Base-by-base conservation (phyloP, 2,888 invertebrate genomes). In the Phyllotreta cruciferae region DNA sequence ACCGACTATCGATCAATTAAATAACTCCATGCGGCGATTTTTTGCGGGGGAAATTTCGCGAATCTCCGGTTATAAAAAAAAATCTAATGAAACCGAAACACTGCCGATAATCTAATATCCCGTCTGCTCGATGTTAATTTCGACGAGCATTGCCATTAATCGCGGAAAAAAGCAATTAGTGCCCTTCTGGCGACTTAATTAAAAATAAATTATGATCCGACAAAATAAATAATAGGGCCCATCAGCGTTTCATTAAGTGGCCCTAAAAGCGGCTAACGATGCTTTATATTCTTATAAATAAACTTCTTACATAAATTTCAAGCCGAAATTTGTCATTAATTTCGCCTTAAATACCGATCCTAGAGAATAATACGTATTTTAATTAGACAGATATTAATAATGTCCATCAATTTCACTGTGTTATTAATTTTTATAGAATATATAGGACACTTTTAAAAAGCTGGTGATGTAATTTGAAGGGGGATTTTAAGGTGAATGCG, bases 131-230 rank as follows among this genome's bases (percentile, higher is more conserved):
- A 24, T 47, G 47, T 14, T 47, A 47, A 35, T 50, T 10, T 35
- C 11, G 36, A 35, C 35, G 6, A 36, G n/a, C 6, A 50, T 50
- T 8, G 10, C 35, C 10, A 35, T 50, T 35, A 35, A n/a, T 50
- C 10, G 10, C 39, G 14, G 39, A 57, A 57, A 57, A 57, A 57
- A 47, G 7, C 49, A 37, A 57, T 57, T 57, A 49, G 11, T 34
- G 57, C 41, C 49, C 8, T 39, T 57, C 41, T 49, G 39, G 24
- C 34, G 35, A 57, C 39, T 49, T 57, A 47, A 57, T 57, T 57
- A 57, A 57, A 57, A 57, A 49, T 57, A 57, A 57, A 57, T 49
- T 57, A 57, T 57, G 49, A 35, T 41, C 39, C 10, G 39, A 38
- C 47, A 41, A 57, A 47, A 57, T 57, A 57, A 57, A 57, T 57